Percentiles rank a stretch among this genome's conserved stretches.
Evolutionary conservation across 2,888 invertebrate genomes (phyloP).

Genomic region (Ethmia dodecea): DNA sequence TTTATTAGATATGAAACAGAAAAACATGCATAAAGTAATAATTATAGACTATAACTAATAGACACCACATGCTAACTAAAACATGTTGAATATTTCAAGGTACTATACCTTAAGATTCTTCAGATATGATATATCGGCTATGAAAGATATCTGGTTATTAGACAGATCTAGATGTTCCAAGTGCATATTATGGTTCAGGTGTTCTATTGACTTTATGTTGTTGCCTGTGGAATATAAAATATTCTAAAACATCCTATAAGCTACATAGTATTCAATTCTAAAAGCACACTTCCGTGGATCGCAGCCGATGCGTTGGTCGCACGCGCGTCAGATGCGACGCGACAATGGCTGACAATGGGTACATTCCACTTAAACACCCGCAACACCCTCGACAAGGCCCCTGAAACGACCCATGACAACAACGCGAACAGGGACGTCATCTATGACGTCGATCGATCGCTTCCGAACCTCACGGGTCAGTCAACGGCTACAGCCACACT

Average conservation of each 20-base stretch:
- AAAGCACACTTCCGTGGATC: too few species aligned
- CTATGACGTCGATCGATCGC: too few species aligned
- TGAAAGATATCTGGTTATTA: conserved; percentile 90
- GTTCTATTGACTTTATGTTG: conserved; percentile 95
- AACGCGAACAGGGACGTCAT: too few species aligned
- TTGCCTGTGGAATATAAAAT: conserved; percentile 83
- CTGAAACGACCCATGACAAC: too few species aligned
- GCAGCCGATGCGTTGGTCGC: too few species aligned
- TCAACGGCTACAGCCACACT: too few species aligned
- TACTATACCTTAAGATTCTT: conserved; percentile 86
- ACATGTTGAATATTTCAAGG: not conserved
- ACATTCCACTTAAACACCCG: too few species aligned
- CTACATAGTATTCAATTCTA: too few species aligned
- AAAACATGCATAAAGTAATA: not conserved
- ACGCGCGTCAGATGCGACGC: too few species aligned
- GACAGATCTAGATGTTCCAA: conserved; percentile 92
- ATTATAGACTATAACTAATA: not conserved
- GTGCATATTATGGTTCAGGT: conserved; percentile 88
- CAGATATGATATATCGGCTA: conserved; percentile 91
- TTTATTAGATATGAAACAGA: not conserved
- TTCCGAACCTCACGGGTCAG: too few species aligned
- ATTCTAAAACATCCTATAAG: not conserved
- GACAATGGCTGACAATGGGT: too few species aligned
- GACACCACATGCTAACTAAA: not conserved
- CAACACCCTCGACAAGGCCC: too few species aligned